Evolutionary conservation across 2,797 vertebrate genomes (phyloP).

Genomic region (Simalia tracyae): DNA sequence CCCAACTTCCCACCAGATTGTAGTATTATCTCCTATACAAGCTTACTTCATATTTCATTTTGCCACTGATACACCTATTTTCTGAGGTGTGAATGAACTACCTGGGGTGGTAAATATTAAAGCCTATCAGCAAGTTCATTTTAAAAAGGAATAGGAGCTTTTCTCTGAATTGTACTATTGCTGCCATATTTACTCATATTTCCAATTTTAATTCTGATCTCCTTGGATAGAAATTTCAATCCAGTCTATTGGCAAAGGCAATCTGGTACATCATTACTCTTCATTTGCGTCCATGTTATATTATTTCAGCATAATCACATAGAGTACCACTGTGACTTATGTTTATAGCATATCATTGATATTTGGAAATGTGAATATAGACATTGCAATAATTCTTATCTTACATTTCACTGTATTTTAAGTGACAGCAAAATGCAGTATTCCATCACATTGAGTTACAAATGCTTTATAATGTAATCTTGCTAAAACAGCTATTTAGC

Average conservation of each 20-base stretch:
- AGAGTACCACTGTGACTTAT: slow-evolving; percentile 67
- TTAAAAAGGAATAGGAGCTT: slow-evolving; percentile 64
- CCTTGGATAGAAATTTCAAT: slow-evolving; percentile 55
- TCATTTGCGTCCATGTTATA: slow-evolving; percentile 70
- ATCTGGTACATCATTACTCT: slow-evolving; percentile 68
- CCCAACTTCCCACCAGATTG: slow-evolving; percentile 52
- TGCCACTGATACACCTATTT: slow-evolving; percentile 66
- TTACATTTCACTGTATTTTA: slow-evolving; percentile 65
- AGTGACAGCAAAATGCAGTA: slow-evolving; percentile 65
- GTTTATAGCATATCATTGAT: slow-evolving; percentile 69
- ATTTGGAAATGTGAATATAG: slow-evolving; percentile 71
- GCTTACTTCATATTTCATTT: slow-evolving; percentile 69
- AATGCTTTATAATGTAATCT: slow-evolving; percentile 63
- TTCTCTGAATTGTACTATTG: slow-evolving; percentile 66
- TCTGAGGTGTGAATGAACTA: slow-evolving; percentile 61
- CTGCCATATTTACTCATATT: slow-evolving; percentile 71
- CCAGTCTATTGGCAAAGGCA: slow-evolving; percentile 50
- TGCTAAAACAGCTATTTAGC: slow-evolving; percentile 61
- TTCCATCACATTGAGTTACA: slow-evolving; percentile 63
- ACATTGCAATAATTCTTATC: slow-evolving; percentile 71
- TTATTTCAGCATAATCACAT: slow-evolving; percentile 75
- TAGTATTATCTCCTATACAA: slow-evolving; percentile 62
- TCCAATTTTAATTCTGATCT: slow-evolving; percentile 70
- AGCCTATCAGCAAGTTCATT: slow-evolving; percentile 63
- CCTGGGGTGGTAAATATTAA: slow-evolving; percentile 70